Conservation (phyloP, 2,797 vertebrate species). For the Scolopax rusticola region DNA sequence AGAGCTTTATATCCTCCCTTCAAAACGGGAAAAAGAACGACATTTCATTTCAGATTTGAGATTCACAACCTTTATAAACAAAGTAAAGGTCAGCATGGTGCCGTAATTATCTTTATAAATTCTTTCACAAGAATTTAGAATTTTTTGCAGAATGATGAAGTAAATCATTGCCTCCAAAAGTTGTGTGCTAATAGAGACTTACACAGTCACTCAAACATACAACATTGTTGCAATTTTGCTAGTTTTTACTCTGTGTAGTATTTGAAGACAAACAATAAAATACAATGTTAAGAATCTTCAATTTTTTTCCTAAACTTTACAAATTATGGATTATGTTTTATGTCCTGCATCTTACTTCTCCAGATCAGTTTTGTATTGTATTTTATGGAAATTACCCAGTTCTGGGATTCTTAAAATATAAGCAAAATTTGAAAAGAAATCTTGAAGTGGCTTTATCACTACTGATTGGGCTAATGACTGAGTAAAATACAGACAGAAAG, state of each 20-base stretch:
- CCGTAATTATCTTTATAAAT: not conserved
- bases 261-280: not conserved
- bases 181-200: not conserved
- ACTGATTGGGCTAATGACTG: not conserved
- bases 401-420: slow-evolving; percentile 13
- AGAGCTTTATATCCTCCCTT: not conserved
- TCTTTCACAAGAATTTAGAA: not conserved
- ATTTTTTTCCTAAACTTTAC: not conserved
- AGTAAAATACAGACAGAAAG: not conserved
- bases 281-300: not conserved
- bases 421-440: not conserved
- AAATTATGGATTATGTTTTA: not conserved
- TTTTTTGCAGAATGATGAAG: not conserved
- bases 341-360: not conserved
- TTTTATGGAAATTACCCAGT: not conserved
- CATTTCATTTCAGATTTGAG: not conserved
- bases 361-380: not conserved
- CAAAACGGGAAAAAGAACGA: not conserved
- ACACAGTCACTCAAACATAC: not conserved
- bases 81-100: not conserved
- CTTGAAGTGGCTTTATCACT: not conserved
- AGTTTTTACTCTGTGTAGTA: not conserved
- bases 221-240: not conserved
- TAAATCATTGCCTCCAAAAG: not conserved
- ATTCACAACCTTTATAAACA: not conserved